Evolutionary conservation across 2,113 vertebrate species (phyloP).

Genomic region (Felis chaus): DNA sequence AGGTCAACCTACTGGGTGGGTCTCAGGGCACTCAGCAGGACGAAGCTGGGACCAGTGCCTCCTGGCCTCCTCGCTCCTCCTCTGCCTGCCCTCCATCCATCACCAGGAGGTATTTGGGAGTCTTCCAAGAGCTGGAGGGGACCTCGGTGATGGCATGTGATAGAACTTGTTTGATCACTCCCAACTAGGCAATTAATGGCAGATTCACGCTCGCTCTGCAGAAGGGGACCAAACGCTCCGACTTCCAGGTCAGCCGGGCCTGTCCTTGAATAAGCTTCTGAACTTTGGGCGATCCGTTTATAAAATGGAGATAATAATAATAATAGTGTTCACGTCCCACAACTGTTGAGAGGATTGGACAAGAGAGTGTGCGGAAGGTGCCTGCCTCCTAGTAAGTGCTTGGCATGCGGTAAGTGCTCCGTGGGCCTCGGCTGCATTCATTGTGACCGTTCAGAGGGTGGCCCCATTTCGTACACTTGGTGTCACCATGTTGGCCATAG

Average conservation of each 20-base stretch:
- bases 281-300: neutral
- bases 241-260: neutral
- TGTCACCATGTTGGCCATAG: neutral
- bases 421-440: neutral
- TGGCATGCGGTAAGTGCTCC: neutral
- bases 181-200: constrained; percentile 46
- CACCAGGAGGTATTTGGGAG: neutral
- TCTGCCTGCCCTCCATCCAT: neutral
- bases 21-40: neutral
- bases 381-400: neutral
- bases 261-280: neutral
- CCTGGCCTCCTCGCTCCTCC: neutral
- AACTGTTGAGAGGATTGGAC: neutral
- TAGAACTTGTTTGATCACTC: constrained; percentile 60
- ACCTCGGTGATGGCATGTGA: constrained; percentile 19
- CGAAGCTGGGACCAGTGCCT: neutral
- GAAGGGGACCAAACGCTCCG: neutral
- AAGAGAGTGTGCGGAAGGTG: neutral
- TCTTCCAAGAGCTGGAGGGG: constrained; percentile 8
- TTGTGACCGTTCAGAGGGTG: neutral
- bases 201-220: neutral
- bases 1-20: neutral
- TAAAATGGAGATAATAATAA: neutral
- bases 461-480: neutral
- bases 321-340: neutral